These are phyloP conservation scores for Cherax quadricarinatus DNA, from an alignment of 1,140 invertebrate species.

Conservation along the genomic window DNA sequence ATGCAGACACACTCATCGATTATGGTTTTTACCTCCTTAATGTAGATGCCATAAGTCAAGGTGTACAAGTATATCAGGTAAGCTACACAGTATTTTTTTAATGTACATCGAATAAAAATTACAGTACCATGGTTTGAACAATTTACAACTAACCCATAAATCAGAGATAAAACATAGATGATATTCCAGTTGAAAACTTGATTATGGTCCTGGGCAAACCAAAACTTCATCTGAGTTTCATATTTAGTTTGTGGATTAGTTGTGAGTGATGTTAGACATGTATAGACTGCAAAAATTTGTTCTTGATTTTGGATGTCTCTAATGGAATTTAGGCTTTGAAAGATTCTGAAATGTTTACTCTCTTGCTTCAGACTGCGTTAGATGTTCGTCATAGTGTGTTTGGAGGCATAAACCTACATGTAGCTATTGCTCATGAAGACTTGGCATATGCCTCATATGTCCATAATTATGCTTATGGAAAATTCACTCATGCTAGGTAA, in stretches of 20 bases:
- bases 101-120: not conserved
- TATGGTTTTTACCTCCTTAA: constrained; percentile 94
- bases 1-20: constrained; percentile 89
- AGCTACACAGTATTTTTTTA: constrained; percentile 21
- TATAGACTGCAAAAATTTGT: too few relatives aligned
- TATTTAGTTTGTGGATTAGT: too few relatives aligned
- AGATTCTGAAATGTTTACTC: too few relatives aligned
- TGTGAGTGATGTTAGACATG: too few relatives aligned
- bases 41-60: constrained; percentile 88
- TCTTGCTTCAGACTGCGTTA: constrained; percentile 82
- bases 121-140: too few relatives aligned
- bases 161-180: not conserved
- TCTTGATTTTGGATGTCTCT: too few relatives aligned
- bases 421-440: constrained; percentile 92
- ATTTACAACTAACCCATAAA: too few relatives aligned
- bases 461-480: constrained; percentile 91
- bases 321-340: too few relatives aligned
- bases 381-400: constrained; percentile 86
- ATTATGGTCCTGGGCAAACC: too few relatives aligned
- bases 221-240: too few relatives aligned
- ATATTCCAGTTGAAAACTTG: too few relatives aligned
- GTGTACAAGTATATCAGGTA: constrained; percentile 89
- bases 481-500: constrained; percentile 87
- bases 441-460: constrained; percentile 94
- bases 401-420: constrained; percentile 89